Conservation (phyloP, 2,888 invertebrate species). For the Acrocyrtus sp. region DNA sequence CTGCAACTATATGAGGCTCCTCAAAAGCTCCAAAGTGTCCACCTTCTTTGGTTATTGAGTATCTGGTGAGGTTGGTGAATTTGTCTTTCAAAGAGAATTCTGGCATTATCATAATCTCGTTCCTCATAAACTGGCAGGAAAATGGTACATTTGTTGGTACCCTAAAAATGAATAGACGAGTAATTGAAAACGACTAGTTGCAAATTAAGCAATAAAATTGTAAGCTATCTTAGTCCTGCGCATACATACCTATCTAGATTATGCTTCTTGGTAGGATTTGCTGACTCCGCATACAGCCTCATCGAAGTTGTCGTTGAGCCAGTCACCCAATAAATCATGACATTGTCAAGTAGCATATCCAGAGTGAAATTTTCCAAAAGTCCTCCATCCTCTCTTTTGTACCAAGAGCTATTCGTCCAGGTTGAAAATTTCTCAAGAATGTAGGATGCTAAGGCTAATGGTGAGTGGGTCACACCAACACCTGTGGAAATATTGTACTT, state of each 20-base stretch:
- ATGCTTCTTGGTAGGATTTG: background rate
- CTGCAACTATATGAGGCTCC: slow-evolving; percentile 76
- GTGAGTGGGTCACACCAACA: slow-evolving; percentile 73
- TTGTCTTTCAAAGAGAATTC: slow-evolving; percentile 70
- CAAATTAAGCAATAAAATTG: too few relatives aligned
- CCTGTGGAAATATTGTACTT: background rate
- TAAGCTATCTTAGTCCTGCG: too few relatives aligned
- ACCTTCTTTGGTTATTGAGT: slow-evolving; percentile 74
- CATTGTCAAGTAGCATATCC: slow-evolving; percentile 75
- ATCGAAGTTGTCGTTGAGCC: slow-evolving; percentile 79
- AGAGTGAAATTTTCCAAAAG: slow-evolving; percentile 67
- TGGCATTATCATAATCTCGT: slow-evolving; percentile 66
- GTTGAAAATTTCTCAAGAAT: slow-evolving; percentile 89
- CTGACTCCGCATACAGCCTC: slow-evolving; percentile 72
- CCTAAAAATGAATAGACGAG: slow-evolving; percentile 9
- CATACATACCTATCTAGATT: slow-evolving; percentile 15
- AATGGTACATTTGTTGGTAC: slow-evolving; percentile 36
- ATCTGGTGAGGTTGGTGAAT: slow-evolving; percentile 76
- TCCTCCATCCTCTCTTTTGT: slow-evolving; percentile 66
- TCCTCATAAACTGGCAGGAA: slow-evolving; percentile 64
- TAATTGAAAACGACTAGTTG: too few relatives aligned
- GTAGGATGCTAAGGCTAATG: slow-evolving; percentile 87
- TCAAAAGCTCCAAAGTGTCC: slow-evolving; percentile 92
- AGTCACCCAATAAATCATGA: slow-evolving; percentile 85
- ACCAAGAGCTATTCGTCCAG: slow-evolving; percentile 69